These are phyloP conservation scores for Jordanella pulchra DNA, from an alignment of 2,797 vertebrate species.

Conservation along the genomic window DNA sequence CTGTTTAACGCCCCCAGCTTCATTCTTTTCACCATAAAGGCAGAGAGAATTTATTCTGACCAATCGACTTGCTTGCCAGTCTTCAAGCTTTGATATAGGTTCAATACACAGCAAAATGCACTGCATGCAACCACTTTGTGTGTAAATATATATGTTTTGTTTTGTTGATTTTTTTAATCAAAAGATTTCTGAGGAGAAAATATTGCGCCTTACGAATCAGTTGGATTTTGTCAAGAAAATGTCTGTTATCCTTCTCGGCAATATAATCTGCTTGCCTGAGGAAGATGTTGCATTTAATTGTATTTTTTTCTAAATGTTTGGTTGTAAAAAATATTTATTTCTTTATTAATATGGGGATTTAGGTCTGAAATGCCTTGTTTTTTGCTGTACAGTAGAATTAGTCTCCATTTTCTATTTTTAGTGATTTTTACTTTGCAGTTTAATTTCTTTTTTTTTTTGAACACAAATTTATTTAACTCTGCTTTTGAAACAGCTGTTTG, in stretches of 20 bases:
- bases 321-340: conserved; percentile 75
- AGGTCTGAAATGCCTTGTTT: conserved; percentile 46
- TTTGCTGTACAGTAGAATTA: conserved; percentile 56
- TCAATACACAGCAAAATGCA: conserved; percentile 32
- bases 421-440: conserved; percentile 45
- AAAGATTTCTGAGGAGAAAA: conserved; percentile 55
- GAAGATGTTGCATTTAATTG: conserved; percentile 15
- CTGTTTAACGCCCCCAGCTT: conserved; percentile 42
- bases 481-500: conserved; percentile 61
- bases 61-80: conserved; percentile 18
- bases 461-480: conserved; percentile 74
- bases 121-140: conserved; percentile 35
- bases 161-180: conserved; percentile 50
- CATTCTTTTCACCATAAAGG: conserved; percentile 50
- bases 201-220: conserved; percentile 44
- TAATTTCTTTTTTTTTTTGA: conserved; percentile 15
- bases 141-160: conserved; percentile 70
- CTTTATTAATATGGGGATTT: conserved; percentile 56
- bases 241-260: conserved; percentile 28
- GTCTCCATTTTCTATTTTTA: conserved; percentile 42
- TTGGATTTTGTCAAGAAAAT: conserved; percentile 9
- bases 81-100: conserved; percentile 26
- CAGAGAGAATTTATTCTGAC: conserved; percentile 45
- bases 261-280: conserved; percentile 38
- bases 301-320: conserved; percentile 43